Evolutionary conservation across 2,888 invertebrate genomes (phyloP).

Genomic region (Theretra japonica): DNA sequence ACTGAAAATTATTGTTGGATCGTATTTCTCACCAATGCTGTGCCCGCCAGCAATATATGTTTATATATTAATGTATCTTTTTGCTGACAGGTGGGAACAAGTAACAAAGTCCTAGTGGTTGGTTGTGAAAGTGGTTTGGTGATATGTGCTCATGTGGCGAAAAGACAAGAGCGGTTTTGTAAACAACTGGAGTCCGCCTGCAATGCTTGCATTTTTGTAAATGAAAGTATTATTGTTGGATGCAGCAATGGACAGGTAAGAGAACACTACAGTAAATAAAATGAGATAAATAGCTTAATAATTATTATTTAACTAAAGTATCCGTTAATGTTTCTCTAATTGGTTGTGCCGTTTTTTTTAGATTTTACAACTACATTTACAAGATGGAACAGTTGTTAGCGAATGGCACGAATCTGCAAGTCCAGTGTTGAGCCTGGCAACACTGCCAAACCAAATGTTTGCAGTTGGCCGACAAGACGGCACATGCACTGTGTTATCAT

Average conservation of each 20-base stretch:
- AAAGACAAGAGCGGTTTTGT: slow-evolving; percentile 73
- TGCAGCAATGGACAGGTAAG: slow-evolving; percentile 86
- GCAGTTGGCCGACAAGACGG: slow-evolving; percentile 87
- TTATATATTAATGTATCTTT: no score
- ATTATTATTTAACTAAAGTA: neutral
- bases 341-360: slow-evolving; percentile 48
- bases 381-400: slow-evolving; percentile 60
- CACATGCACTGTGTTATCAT: slow-evolving; percentile 82
- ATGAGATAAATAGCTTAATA: no score
- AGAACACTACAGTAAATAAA: neutral
- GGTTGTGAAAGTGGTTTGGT: slow-evolving; percentile 87
- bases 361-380: slow-evolving; percentile 63
- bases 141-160: slow-evolving; percentile 82
- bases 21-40: no score
- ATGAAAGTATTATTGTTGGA: slow-evolving; percentile 81
- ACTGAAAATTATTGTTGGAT: no score
- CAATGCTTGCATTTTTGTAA: slow-evolving; percentile 83
- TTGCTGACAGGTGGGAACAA: slow-evolving; percentile 83
- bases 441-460: slow-evolving; percentile 79
- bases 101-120: slow-evolving; percentile 85
- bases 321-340: neutral
- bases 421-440: slow-evolving; percentile 81
- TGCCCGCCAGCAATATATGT: neutral
- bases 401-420: slow-evolving; percentile 84
- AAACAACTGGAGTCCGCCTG: slow-evolving; percentile 78